Evolutionary conservation across 1,140 invertebrate species (phyloP).

Genomic region (Pseudomyrmex cubaensis): DNA sequence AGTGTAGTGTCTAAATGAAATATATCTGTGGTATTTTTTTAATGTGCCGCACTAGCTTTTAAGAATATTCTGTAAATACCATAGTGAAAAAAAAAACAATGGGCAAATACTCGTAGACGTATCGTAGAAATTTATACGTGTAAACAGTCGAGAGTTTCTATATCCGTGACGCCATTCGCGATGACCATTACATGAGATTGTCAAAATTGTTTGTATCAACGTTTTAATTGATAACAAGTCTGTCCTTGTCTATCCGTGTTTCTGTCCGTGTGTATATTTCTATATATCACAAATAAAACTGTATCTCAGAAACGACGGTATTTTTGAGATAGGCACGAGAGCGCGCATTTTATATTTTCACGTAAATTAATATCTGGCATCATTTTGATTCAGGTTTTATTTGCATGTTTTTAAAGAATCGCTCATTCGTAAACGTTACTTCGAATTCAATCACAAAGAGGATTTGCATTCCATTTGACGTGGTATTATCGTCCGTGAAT

Average conservation of each 20-base stretch:
- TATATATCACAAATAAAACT: neutral
- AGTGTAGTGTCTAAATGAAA: conserved; percentile 49
- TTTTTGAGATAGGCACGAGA: neutral
- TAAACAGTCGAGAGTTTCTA: neutral
- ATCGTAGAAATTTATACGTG: conserved; percentile 1
- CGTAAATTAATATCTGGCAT: neutral
- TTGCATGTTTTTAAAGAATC: conserved; percentile 7
- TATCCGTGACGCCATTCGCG: neutral
- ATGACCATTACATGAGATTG: neutral
- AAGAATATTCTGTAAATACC: conserved; percentile 55
- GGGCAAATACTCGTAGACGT: neutral
- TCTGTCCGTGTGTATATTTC: neutral
- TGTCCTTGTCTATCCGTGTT: neutral
- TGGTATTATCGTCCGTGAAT: neutral
- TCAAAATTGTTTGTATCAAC: neutral
- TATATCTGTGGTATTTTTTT: conserved; percentile 50
- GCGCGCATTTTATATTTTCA: neutral
- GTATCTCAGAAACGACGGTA: conserved; percentile 1
- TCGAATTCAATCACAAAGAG: neutral
- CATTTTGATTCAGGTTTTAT: neutral
- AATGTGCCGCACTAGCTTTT: conserved; percentile 37
- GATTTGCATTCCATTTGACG: conserved; percentile 2
- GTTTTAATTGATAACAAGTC: neutral
- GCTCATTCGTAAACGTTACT: neutral
- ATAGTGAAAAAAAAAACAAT: conserved; percentile 8